phyloP scores from a whole-genome alignment of 2,888 invertebrate species.

The Drosophila demipolita region DNA sequence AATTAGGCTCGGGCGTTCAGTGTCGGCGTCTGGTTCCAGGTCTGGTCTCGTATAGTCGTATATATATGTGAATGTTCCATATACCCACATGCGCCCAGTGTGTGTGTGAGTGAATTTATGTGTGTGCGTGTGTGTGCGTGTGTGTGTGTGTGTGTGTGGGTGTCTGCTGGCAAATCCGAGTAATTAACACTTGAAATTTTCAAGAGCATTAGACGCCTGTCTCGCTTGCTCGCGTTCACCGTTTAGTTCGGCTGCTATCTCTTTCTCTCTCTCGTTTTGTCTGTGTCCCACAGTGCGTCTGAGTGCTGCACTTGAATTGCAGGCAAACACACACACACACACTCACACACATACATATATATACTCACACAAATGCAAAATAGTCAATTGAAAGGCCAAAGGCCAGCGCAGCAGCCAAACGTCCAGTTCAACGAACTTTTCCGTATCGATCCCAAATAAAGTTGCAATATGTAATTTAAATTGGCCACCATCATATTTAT shows the following conservation, averaged over 20 bases:
- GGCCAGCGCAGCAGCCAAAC: slow-evolving; percentile 25
- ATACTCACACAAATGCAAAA: slow-evolving; percentile 47
- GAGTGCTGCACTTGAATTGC: slow-evolving; percentile 66
- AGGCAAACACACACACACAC: slow-evolving; percentile 26
- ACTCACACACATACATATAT: slow-evolving; percentile 9
- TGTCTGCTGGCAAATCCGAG: slow-evolving; percentile 53
- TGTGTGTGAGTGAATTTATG: slow-evolving; percentile 17
- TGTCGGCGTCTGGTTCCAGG: slow-evolving; percentile 61
- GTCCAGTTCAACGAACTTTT: slow-evolving; percentile 72
- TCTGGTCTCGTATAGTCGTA: slow-evolving; percentile 52
- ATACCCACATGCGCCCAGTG: slow-evolving; percentile 56
- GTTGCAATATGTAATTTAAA: slow-evolving; percentile 55
- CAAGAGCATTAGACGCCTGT: slow-evolving; percentile 74
- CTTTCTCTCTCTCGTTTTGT: slow-evolving; percentile 12
- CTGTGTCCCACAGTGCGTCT: slow-evolving; percentile 35
- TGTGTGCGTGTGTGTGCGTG: too few relatives aligned
- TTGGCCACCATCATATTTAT: slow-evolving; percentile 70
- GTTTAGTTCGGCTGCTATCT: background rate
- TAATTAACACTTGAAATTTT: slow-evolving; percentile 80
- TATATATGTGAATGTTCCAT: slow-evolving; percentile 66
- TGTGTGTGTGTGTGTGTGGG: slow-evolving; percentile 36
- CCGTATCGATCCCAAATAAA: slow-evolving; percentile 43
- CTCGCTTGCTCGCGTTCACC: slow-evolving; percentile 31
- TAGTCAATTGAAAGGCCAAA: slow-evolving; percentile 63
- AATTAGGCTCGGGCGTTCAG: slow-evolving; percentile 68